phyloP scores from a whole-genome alignment of 2,113 vertebrate species.

The Ictidomys tridecemlineatus region DNA sequence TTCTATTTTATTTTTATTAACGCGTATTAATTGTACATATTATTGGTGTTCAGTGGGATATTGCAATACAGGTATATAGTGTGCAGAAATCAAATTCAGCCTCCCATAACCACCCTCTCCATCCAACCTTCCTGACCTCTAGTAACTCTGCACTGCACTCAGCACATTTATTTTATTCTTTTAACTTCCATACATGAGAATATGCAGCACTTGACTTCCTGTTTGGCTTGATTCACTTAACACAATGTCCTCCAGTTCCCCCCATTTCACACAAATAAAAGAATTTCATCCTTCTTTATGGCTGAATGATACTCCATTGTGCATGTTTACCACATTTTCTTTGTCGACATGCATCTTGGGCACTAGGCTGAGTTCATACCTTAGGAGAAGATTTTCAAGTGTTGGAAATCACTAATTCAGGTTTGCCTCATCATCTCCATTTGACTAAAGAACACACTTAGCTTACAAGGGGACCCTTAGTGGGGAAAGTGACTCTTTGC shows the following conservation, averaged over 20 bases:
- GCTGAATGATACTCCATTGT: too few relatives aligned
- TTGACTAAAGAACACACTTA: background rate
- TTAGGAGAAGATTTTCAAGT: background rate
- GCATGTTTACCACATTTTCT: background rate
- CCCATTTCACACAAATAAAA: too few relatives aligned
- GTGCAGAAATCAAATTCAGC: background rate
- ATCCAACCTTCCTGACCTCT: background rate
- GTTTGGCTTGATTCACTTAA: background rate
- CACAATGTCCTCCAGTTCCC: background rate
- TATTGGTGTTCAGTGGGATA: background rate
- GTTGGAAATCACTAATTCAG: background rate
- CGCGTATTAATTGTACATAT: background rate
- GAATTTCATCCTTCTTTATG: background rate
- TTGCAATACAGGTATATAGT: background rate
- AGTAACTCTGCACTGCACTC: background rate
- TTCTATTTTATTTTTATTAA: background rate
- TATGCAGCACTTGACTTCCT: rapidly evolving
- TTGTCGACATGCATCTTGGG: background rate
- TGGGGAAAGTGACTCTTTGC: background rate
- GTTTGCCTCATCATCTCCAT: background rate
- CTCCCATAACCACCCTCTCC: background rate
- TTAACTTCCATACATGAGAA: background rate
- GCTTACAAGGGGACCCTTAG: background rate
- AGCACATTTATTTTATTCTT: background rate
- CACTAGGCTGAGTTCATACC: background rate